Evolutionary conservation across 1,140 invertebrate genomes (phyloP).

Genomic region (Drosophila nigrodunni): DNA sequence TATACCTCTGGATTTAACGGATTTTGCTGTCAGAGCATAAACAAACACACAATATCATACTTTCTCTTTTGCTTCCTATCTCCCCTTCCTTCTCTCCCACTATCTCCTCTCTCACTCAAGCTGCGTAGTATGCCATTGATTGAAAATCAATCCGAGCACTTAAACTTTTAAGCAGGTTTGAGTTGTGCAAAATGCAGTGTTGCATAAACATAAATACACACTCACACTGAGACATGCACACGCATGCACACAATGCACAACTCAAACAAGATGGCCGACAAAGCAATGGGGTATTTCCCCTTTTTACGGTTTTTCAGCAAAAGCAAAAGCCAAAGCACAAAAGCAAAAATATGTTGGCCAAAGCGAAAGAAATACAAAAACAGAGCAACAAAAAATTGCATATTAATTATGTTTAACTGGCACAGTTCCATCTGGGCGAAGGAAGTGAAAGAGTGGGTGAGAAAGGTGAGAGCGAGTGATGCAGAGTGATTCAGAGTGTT

Average conservation of each 20-base stretch:
- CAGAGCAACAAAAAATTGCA: slow-evolving; percentile 69
- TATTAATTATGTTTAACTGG: slow-evolving; percentile 83
- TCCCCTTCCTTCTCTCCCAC: not conserved
- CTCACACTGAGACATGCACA: slow-evolving; percentile 25
- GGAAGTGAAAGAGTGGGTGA: slow-evolving; percentile 2
- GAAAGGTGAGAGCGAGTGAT: not conserved
- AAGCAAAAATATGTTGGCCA: slow-evolving; percentile 52
- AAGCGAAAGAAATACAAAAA: slow-evolving; percentile 61
- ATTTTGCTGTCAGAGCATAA: slow-evolving; percentile 37
- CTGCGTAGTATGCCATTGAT: slow-evolving; percentile 48
- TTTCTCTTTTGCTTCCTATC: not conserved
- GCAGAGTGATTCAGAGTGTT: too few relatives aligned
- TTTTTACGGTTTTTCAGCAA: slow-evolving; percentile 24
- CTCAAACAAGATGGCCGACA: slow-evolving; percentile 68
- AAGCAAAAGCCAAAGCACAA: slow-evolving; percentile 45
- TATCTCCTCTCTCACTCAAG: not conserved
- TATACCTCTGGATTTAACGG: slow-evolving; percentile 37
- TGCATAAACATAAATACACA: slow-evolving; percentile 73
- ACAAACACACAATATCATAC: slow-evolving; percentile 18
- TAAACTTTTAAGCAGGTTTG: slow-evolving; percentile 76
- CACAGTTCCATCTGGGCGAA: slow-evolving; percentile 66
- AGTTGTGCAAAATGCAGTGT: slow-evolving; percentile 77
- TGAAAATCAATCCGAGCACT: slow-evolving; percentile 75
- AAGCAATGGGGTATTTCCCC: slow-evolving; percentile 47
- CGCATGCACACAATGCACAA: slow-evolving; percentile 30